Base-by-base conservation (phyloP, 2,113 vertebrate genomes). In the Pseudonaja textilis region DNA sequence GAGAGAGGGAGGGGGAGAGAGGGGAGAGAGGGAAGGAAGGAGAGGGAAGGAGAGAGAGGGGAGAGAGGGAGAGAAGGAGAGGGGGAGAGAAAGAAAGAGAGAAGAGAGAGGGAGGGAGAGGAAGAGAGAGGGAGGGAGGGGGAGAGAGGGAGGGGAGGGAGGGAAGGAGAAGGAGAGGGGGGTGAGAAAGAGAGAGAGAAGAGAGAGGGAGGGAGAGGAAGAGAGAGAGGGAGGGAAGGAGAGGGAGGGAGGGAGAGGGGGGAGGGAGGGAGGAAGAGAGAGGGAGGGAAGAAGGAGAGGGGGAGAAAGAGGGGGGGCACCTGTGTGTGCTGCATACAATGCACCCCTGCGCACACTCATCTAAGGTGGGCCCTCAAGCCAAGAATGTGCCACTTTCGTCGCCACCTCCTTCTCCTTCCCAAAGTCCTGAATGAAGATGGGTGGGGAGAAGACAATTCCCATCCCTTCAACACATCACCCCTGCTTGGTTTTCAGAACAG, bases 401-500 rank as follows among this genome's bases (percentile, higher is more conserved):
- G 11, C 16, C 52, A 20, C 16, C 55, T 23, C 11, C 56, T 26
- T 61, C 61, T 7, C 61, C 47, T 47, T 10, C 61, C 18, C 29
- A 7, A 47, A 47, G n/a, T 23, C n/a, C 89, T 14, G 14, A 26
- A 50, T 23, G 11, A 52, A n/a, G 45, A 29, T 45, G 61, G 52
- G 47, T 47, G 85, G 89, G 74, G 91, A 18, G 8, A 45, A 64
- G 47, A 50, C 47, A 50, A 50, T 50, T 50, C 96, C 94, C 94
- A 92, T 95, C 91, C 88, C 20, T 61, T 61, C 25, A 92, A 96
- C 95, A 92, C 94, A 0, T 59, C 2, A 56, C 42, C 95, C 96
- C 94, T 54, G 89, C 92, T 95, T 90, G 22, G 42, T 95, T 61
- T 64, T 69, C 9, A 92, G 93, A 95, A 94, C 89, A 94, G 95